Conservation (phyloP, 2,888 invertebrate genomes). For the Cynaeus angustus region DNA sequence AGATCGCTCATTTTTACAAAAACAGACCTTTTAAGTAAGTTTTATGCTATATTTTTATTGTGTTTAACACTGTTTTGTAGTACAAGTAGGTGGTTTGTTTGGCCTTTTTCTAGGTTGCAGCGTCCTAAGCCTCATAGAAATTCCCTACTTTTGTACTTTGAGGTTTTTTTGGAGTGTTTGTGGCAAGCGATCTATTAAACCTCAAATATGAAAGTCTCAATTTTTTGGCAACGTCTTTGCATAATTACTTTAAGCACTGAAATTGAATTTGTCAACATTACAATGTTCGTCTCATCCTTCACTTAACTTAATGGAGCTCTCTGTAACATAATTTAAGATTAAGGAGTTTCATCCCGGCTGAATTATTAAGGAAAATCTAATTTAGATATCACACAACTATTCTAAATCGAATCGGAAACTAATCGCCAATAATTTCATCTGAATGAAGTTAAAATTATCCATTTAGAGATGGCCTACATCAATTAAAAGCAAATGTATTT, state of each 20-base stretch:
- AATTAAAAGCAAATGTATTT: not conserved
- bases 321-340: conserved; percentile 29
- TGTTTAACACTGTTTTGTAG: conserved; percentile 59
- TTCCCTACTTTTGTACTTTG: conserved; percentile 55
- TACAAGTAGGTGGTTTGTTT: conserved; percentile 72
- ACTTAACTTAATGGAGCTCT: conserved; percentile 36
- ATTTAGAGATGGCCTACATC: not conserved
- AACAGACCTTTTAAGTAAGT: conserved; percentile 69
- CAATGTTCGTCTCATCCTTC: conserved; percentile 26
- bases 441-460: conserved; percentile 12
- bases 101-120: conserved; percentile 72
- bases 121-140: conserved; percentile 62
- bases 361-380: conserved; percentile 37
- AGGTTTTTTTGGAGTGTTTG: conserved; percentile 54
- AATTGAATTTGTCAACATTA: conserved; percentile 20
- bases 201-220: conserved; percentile 10
- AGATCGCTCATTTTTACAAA: conserved; percentile 68
- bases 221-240: not conserved
- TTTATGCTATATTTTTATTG: conserved; percentile 5
- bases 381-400: conserved; percentile 25
- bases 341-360: conserved; percentile 30
- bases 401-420: conserved; percentile 11
- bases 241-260: conserved; percentile 9
- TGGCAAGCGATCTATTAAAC: conserved; percentile 59
- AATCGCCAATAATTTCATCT: conserved; percentile 1